These are phyloP conservation scores for Typhlichthys subterraneus DNA, from an alignment of 2,797 vertebrate species.

Conservation along the genomic window DNA sequence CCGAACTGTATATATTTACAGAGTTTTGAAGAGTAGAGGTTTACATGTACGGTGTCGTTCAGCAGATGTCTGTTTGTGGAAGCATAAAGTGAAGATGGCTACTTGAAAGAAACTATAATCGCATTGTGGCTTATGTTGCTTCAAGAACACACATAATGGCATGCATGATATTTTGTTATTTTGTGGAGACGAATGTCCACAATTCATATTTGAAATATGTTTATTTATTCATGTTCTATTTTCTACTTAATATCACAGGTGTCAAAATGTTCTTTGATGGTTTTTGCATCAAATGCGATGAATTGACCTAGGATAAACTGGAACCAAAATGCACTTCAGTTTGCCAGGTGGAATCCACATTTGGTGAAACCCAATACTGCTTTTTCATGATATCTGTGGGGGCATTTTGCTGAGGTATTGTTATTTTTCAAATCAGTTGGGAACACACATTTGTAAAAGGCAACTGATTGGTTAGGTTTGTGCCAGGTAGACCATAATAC, in stretches of 20 bases:
- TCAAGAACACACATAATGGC: slow-evolving; percentile 37
- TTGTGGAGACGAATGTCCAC: slow-evolving; percentile 17
- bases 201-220: slow-evolving; percentile 33
- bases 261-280: slow-evolving; percentile 60
- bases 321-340: not conserved
- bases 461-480: not conserved
- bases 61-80: slow-evolving; percentile 66
- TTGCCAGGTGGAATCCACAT: not conserved
- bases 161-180: slow-evolving; percentile 42
- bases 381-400: too few species aligned
- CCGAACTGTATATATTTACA: slow-evolving; percentile 50
- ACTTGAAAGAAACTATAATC: slow-evolving; percentile 44
- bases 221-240: slow-evolving; percentile 39
- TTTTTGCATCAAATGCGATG: slow-evolving; percentile 54
- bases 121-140: slow-evolving; percentile 39
- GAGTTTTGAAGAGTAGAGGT: slow-evolving; percentile 17
- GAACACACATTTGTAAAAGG: not conserved
- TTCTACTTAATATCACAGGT: slow-evolving; percentile 21
- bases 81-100: slow-evolving; percentile 27
- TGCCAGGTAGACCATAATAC: slow-evolving; percentile 3
- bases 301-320: slow-evolving; percentile 45
- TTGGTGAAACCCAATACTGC: not conserved
- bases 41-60: slow-evolving; percentile 34
- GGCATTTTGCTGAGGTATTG: too few species aligned
- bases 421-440: not conserved